Evolutionary conservation across 53 echinoderm and acorn worm genomes (phyloP).

Genomic region (Arbacia lixula): DNA sequence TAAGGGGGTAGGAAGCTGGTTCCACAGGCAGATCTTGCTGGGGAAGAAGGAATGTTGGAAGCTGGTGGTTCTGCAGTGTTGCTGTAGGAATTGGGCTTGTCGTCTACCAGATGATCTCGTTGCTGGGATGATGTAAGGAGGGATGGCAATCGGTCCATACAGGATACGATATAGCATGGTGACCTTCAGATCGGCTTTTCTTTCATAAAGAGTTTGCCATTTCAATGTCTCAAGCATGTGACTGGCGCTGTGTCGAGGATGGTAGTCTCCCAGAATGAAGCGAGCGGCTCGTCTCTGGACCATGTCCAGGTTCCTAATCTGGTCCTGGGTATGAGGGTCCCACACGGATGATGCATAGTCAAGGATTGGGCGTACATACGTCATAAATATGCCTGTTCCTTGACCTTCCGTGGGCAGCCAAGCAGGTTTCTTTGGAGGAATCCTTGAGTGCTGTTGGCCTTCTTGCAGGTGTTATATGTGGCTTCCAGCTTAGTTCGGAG

Average conservation of each 20-base stretch:
- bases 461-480: conserved; percentile 54
- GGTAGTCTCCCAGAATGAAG: conserved; percentile 44
- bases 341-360: conserved; percentile 52
- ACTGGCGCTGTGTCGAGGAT: conserved; percentile 12
- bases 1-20: too few species aligned
- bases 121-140: too few species aligned
- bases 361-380: conserved; percentile 52
- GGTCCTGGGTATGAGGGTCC: conserved; percentile 57
- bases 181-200: too few species aligned
- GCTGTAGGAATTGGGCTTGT: too few species aligned
- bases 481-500: conserved; percentile 51
- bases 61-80: background rate
- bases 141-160: too few species aligned
- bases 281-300: conserved; percentile 53
- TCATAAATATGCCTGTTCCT: conserved; percentile 51
- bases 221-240: conserved; percentile 15
- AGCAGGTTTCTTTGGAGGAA: conserved; percentile 54
- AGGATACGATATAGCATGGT: too few species aligned
- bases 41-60: background rate
- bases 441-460: conserved; percentile 50
- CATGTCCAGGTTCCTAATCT: conserved; percentile 22
- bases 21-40: background rate
- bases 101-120: too few species aligned
- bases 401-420: conserved; percentile 36
- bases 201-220: conserved; percentile 8